Evolutionary conservation across 2,797 vertebrate species (phyloP).

Genomic region (Cichlasoma orientale): DNA sequence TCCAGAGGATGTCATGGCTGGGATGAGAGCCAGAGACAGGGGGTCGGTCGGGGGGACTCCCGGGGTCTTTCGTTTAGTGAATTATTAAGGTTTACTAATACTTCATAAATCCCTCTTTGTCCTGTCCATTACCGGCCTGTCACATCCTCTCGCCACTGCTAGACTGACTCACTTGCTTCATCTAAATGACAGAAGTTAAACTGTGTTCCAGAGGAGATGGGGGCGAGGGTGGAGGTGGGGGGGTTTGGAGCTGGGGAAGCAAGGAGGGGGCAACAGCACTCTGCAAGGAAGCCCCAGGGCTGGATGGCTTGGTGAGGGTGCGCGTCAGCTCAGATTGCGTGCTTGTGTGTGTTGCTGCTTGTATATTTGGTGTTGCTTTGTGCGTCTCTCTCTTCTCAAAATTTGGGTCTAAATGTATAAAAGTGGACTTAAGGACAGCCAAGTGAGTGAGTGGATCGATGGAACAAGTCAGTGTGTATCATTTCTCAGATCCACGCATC

Average conservation of each 20-base stretch:
- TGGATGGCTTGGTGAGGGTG: conserved; percentile 57
- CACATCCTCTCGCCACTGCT: conserved; percentile 75
- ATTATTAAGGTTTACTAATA: conserved; percentile 88
- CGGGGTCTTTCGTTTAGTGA: conserved; percentile 73
- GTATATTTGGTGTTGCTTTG: conserved; percentile 16
- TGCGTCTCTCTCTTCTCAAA: conserved; percentile 5
- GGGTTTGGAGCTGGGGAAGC: neutral
- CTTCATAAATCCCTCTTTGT: conserved; percentile 83
- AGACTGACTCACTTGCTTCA: conserved; percentile 77
- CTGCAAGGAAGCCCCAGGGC: conserved; percentile 72
- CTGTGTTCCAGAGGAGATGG: conserved; percentile 77
- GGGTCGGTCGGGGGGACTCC: conserved; percentile 49
- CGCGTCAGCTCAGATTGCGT: conserved; percentile 39
- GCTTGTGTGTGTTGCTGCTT: conserved; percentile 38
- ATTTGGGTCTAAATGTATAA: neutral
- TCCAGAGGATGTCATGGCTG: conserved; percentile 14
- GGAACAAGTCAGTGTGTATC: conserved; percentile 24
- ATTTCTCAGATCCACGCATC: conserved; percentile 25
- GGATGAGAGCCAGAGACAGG: conserved; percentile 37
- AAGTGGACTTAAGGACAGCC: neutral
- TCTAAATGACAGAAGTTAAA: conserved; percentile 84
- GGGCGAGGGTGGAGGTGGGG: conserved; percentile 18
- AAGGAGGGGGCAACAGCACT: conserved; percentile 58
- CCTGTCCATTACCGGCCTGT: conserved; percentile 83
- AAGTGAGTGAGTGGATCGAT: conserved; percentile 27